Conservation (phyloP, 2,113 vertebrate genomes). For the Gymnorhina tibicen region DNA sequence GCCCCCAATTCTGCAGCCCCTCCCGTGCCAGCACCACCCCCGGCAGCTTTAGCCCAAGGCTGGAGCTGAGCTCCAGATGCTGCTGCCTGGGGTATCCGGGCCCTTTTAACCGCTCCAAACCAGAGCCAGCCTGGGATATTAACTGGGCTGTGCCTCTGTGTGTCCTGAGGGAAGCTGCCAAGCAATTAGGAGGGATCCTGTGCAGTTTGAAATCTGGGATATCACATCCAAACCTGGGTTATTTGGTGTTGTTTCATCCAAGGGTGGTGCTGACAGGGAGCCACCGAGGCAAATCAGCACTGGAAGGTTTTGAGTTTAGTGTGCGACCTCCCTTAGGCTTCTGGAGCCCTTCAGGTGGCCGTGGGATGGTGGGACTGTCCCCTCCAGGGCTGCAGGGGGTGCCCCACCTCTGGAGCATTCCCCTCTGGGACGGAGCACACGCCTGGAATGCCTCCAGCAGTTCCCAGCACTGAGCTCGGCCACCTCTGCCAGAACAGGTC, state of each 20-base stretch:
- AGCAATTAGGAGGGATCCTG: neutral
- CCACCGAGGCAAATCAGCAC: fast-evolving
- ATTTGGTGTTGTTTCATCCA: neutral
- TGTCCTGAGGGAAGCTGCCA: neutral
- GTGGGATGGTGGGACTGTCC: neutral
- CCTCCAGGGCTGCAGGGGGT: neutral
- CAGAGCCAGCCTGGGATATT: neutral
- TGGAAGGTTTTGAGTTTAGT: fast-evolving
- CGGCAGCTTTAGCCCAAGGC: neutral
- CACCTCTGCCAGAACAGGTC: too few relatives aligned
- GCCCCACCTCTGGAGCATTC: fast-evolving
- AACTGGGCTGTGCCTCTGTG: neutral
- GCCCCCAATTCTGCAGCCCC: neutral
- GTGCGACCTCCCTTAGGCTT: fast-evolving
- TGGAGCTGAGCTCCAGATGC: neutral
- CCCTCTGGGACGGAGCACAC: neutral
- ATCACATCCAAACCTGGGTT: neutral
- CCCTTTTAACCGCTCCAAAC: neutral
- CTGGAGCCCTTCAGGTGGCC: neutral
- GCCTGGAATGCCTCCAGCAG: neutral
- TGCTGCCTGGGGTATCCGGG: neutral
- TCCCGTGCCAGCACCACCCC: neutral
- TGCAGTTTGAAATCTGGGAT: neutral
- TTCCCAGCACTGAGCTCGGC: fast-evolving
- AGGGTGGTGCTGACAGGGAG: neutral